Evolutionary conservation across 2,113 vertebrate genomes (phyloP), one percentile per base, ranked within the genome.

Genomic region (Pedionomus torquatus): DNA sequence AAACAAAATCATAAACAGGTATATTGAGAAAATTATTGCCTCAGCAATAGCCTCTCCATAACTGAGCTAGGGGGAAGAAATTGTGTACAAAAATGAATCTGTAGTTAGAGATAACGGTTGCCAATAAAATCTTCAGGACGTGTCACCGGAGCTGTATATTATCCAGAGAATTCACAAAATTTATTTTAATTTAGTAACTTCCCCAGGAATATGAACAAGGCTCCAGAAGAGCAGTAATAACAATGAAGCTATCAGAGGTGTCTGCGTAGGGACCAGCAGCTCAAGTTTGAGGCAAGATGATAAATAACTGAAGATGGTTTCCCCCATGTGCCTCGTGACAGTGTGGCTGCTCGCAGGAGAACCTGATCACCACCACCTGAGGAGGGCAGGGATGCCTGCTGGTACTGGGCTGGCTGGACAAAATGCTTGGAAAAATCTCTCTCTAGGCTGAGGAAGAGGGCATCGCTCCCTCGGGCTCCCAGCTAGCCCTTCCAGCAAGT

Each of bases 321-420:
- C 46, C 28, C 46, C 31, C 10, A 2, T 23, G 28, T 25, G 7
- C 39, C 52, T 39, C 11, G 2, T 51, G 51, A 16, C 64, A 46
- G 48, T 15, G 2, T 5, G 21, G 15, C 37, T 28, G 43, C 43
- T 52, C 8, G 0, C 63, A 20, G 83, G 46, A 52, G 8, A 57
- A 23, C 43, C n/a, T 4, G 17, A 31, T 13, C 30, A 9, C 30
- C 2, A 1, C 58, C 6, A 4, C 12, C 1, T 1, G 17, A 24
- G 44, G 61, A 84, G 83, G 26, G 26, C 44, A 68, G 83, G 28
- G 9, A 24, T 14, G 13, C 20, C 46, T 74, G 54, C 60, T 17
- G 18, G 48, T 2, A 6, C 15, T 1, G 11, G 33, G 21, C 30
- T 48, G 30, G 41, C 5, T 0, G 0, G 46, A 33, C 28, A 78